Evolutionary conservation across 2,113 vertebrate genomes (phyloP), one percentile per base, ranked within the genome.

Genomic region (Clarias batrachus): DNA sequence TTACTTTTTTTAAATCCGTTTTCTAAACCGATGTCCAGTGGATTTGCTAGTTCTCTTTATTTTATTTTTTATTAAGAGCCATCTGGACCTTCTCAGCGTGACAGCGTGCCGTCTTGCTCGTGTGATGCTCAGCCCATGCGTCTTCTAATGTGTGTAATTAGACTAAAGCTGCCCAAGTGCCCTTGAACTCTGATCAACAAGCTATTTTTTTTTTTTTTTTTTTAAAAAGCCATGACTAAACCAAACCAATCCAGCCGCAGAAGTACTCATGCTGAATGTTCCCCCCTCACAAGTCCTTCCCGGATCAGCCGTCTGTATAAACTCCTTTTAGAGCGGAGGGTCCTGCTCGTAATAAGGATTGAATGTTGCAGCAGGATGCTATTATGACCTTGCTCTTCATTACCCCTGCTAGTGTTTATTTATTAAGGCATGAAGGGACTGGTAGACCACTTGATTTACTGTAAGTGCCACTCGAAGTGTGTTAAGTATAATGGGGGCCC

Each of bases 401-500:
- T 33, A 13, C 48, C 52, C 11, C 48, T 27, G 4, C 30, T 65
- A 17, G 59, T 57, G 30, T 81, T 87, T 74, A 77, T 81, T 87
- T 74, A 77, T 87, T 87, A 87, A 56, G 56, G 68, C 59, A 37
- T 63, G n/a, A 65, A 54, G 60, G 80, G 52, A n/a, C 60, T 21
- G 41, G 6, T 63, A 57, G 82, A 56, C 41, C 41, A 82, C 81
- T 87, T 27, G 80, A 83, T 87, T 56, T 77, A n/a, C 17, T 77
- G 19, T 65, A 82, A 83, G 86, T 87, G 86, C 41, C 48, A 76
- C 81, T 87, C 65, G 68, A 86, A 86, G 85, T 82, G 59, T 71
- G 57, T 83, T 57, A 66, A 57, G 80, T 56, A 8, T 60, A 81
- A 82, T 54, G 23, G 25, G 27, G 19, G 68, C 48, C 19, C 11